Percentiles rank a stretch among this genome's conserved stretches.
phyloP scores from a whole-genome alignment of 2,888 invertebrate genomes.

The Protophormia terraenovae region DNA sequence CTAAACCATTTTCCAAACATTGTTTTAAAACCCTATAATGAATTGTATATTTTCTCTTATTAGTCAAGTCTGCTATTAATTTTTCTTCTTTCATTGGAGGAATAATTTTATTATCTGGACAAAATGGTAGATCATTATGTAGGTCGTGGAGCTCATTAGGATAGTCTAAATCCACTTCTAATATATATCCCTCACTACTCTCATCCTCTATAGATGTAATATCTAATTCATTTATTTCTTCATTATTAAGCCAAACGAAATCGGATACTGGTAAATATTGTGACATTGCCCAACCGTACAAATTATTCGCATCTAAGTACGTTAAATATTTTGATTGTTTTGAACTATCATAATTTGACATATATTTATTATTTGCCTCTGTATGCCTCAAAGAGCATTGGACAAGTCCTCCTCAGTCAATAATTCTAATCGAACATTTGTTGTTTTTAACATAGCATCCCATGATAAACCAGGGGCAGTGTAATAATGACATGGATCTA shows the following conservation, averaged over 20 bases:
- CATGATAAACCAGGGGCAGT: background rate
- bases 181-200: background rate
- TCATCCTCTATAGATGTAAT: background rate
- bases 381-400: background rate
- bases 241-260: background rate
- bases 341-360: background rate
- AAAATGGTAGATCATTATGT: background rate
- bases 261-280: background rate
- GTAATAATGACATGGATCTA: too few relatives aligned
- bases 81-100: background rate
- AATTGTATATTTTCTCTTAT: background rate
- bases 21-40: background rate
- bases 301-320: constrained; percentile 7
- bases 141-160: background rate
- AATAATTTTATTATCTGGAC: background rate
- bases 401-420: background rate
- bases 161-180: constrained; percentile 2
- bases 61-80: background rate
- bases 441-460: background rate
- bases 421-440: background rate
- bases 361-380: background rate
- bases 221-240: too few relatives aligned
- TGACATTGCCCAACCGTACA: constrained; percentile 1
- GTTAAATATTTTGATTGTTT: background rate
- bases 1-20: background rate